A percentile compares a stretch with the other conserved stretches of the same genome.
These are phyloP conservation scores for Aythya baeri DNA, from an alignment of 2,113 vertebrate species.

Conservation along the genomic window DNA sequence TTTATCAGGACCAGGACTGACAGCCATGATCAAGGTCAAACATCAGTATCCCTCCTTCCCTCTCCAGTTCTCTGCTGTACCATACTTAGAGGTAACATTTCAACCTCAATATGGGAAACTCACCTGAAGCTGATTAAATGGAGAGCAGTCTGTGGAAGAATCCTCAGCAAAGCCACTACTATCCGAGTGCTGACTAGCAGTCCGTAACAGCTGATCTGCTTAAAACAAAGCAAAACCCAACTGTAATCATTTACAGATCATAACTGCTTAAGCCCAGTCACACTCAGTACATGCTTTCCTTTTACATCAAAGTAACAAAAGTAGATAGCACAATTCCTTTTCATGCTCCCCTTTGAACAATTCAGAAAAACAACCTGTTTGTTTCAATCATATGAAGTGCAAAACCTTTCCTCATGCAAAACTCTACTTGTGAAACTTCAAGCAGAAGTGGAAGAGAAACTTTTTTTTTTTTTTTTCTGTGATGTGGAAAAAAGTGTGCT, in stretches of 20 bases:
- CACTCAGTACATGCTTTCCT: background rate
- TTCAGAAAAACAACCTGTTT: background rate
- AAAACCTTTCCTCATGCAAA: background rate
- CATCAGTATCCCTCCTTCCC: background rate
- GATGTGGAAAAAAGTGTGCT: background rate
- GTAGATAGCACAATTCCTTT: background rate
- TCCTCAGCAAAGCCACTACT: conserved; percentile 98
- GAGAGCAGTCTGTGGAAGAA: conserved; percentile 81
- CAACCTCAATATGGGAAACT: background rate
- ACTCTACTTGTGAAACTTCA: background rate
- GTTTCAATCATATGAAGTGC: background rate
- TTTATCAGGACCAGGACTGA: background rate
- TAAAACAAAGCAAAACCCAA: background rate
- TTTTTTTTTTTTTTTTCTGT: background rate
- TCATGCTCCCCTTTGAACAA: background rate
- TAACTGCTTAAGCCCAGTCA: background rate
- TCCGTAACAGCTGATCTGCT: conserved; percentile 85
- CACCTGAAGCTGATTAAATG: conserved; percentile 87
- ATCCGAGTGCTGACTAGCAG: conserved; percentile 93
- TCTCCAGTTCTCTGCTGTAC: background rate
- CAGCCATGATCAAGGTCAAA: rapidly evolving
- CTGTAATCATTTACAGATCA: background rate
- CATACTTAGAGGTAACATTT: background rate
- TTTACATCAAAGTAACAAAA: background rate
- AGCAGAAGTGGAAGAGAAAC: background rate